Conservation (phyloP, 2,888 invertebrate genomes). For the Catocala fraxini region DNA sequence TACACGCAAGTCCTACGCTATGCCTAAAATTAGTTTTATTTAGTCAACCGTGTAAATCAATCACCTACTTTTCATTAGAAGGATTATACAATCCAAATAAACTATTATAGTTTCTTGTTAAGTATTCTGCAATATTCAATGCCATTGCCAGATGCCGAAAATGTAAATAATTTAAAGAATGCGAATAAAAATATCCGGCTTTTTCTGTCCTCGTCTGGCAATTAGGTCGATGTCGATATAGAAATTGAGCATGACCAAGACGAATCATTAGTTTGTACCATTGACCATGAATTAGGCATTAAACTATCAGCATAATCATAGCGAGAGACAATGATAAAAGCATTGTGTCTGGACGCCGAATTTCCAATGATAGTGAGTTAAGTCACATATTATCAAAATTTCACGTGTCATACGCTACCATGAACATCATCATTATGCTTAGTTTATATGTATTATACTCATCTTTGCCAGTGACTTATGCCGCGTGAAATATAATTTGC, state of each 20-base stretch:
- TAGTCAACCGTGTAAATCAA: slow-evolving; percentile 17
- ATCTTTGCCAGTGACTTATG: no score
- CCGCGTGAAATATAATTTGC: no score
- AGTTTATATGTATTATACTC: no score
- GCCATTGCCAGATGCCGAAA: slow-evolving; percentile 61
- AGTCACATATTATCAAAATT: no score
- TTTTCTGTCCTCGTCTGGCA: slow-evolving; percentile 43
- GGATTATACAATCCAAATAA: slow-evolving; percentile 44
- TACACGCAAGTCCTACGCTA: slow-evolving; percentile 7
- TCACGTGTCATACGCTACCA: no score
- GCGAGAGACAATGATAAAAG: no score
- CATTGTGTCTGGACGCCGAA: no score
- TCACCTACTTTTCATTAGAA: slow-evolving; percentile 28
- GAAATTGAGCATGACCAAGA: slow-evolving; percentile 36
- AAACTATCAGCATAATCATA: neutral
- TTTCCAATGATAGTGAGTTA: no score
- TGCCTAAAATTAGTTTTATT: neutral
- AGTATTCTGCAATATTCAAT: slow-evolving; percentile 58
- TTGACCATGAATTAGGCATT: slow-evolving; percentile 1
- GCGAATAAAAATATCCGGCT: slow-evolving; percentile 35
- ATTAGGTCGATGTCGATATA: slow-evolving; percentile 41
- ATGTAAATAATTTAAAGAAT: slow-evolving; percentile 48
- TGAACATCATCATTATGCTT: no score
- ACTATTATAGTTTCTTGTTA: slow-evolving; percentile 43
- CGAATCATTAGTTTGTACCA: slow-evolving; percentile 20